Percentiles rank a stretch among this genome's conserved stretches.
Evolutionary conservation across 2,113 vertebrate species (phyloP).

Genomic region (Pipra filicauda): DNA sequence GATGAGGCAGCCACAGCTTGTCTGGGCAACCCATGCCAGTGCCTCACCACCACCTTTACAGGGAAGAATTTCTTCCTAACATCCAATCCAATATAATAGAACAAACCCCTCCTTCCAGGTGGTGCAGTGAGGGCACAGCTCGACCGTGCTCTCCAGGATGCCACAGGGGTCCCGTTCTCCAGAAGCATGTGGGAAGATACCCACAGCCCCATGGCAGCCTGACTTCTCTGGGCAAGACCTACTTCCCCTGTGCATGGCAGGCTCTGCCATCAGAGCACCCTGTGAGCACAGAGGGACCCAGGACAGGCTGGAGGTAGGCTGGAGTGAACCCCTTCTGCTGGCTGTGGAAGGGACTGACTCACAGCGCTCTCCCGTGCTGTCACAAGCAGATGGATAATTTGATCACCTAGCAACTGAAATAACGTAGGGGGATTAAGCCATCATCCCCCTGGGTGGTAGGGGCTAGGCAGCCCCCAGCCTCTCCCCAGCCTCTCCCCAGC

Average conservation of each 20-base stretch:
- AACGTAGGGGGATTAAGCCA: background rate
- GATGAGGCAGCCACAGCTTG: background rate
- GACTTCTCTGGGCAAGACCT: background rate
- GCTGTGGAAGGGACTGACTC: slow-evolving; percentile 48
- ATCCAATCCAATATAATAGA: background rate
- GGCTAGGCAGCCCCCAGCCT: background rate
- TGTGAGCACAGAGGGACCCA: accelerated
- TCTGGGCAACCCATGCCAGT: background rate
- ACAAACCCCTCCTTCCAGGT: background rate
- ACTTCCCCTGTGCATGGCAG: background rate
- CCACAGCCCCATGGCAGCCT: accelerated
- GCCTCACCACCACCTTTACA: background rate
- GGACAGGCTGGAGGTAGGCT: background rate
- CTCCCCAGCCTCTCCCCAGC: background rate
- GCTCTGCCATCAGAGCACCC: background rate
- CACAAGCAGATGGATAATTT: slow-evolving; percentile 65
- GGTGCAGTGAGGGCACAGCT: background rate
- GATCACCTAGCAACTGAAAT: slow-evolving; percentile 64
- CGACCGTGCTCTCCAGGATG: accelerated
- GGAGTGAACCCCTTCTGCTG: background rate
- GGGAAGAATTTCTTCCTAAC: background rate
- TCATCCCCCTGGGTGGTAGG: background rate
- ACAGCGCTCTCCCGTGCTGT: slow-evolving; percentile 4
- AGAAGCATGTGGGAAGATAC: accelerated
- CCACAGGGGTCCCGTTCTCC: background rate